These are phyloP conservation scores for Erynnis tages DNA, from an alignment of 2,888 invertebrate genomes.

Conservation along the genomic window DNA sequence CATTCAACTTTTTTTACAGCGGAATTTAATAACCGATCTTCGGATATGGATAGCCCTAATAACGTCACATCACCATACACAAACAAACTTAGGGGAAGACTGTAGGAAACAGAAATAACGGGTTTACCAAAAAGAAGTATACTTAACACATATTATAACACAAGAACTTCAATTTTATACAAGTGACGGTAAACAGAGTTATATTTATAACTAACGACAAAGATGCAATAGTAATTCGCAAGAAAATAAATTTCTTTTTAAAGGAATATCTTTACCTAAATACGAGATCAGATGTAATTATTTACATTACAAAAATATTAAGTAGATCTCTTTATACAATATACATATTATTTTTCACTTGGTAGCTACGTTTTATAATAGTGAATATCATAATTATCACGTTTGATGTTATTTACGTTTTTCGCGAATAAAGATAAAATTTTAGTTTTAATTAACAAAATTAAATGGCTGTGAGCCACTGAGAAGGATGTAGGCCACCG, in stretches of 20 bases:
- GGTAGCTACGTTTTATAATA: neutral
- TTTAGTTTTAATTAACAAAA: too few species aligned
- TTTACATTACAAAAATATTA: slow-evolving; percentile 26
- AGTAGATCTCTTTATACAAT: slow-evolving; percentile 20
- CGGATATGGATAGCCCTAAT: too few species aligned
- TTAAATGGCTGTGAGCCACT: too few species aligned
- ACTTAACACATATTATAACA: too few species aligned
- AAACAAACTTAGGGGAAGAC: too few species aligned
- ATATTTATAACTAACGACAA: slow-evolving; percentile 6
- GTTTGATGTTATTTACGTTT: neutral
- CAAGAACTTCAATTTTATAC: too few species aligned
- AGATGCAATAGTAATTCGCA: slow-evolving; percentile 2
- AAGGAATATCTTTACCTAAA: slow-evolving; percentile 11
- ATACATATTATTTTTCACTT: neutral
- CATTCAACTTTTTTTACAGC: too few species aligned
- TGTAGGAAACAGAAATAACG: too few species aligned
- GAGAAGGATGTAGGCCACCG: too few species aligned
- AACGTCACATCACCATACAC: too few species aligned
- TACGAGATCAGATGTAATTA: slow-evolving; percentile 23
- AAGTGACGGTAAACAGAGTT: too few species aligned
- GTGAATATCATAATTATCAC: slow-evolving; percentile 4
- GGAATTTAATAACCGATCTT: too few species aligned
- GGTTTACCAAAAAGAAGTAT: neutral
- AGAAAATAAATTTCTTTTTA: slow-evolving; percentile 15
- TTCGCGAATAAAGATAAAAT: slow-evolving; percentile 15